Conservation (phyloP, 92 coral and sea anemone genomes). For the Heliopora coerulea region DNA sequence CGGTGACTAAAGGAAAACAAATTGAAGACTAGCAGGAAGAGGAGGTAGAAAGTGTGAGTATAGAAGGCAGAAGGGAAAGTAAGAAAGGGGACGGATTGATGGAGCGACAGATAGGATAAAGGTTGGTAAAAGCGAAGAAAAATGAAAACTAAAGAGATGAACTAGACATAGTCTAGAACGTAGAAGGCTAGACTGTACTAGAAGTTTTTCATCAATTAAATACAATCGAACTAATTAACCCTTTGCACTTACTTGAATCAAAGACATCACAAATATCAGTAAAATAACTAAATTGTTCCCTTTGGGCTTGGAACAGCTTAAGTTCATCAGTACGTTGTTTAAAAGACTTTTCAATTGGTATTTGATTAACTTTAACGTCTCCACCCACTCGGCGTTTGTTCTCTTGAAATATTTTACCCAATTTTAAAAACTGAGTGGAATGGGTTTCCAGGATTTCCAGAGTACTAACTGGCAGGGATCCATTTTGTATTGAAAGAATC, state of each 20-base stretch:
- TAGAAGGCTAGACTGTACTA: too few relatives aligned
- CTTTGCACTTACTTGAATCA: slow-evolving; percentile 3
- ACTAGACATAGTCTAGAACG: too few relatives aligned
- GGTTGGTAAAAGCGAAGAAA: too few relatives aligned
- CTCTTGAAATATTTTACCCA: slow-evolving; percentile 19
- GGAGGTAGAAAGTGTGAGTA: too few relatives aligned
- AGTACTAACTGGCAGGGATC: background rate
- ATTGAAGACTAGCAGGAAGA: too few relatives aligned
- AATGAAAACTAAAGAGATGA: too few relatives aligned
- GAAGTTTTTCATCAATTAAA: too few relatives aligned
- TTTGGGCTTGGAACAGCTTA: background rate
- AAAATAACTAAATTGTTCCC: slow-evolving; percentile 2
- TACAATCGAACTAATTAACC: too few relatives aligned
- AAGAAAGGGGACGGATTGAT: too few relatives aligned
- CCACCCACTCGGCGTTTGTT: background rate
- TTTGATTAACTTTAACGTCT: background rate
- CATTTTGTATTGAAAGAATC: slow-evolving; percentile 7
- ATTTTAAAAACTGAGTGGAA: slow-evolving; percentile 8
- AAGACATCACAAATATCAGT: background rate
- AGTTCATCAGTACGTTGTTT: background rate
- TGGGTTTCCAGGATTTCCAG: slow-evolving; percentile 10
- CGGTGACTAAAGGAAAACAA: too few relatives aligned
- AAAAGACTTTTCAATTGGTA: slow-evolving; percentile 2
- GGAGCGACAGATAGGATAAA: too few relatives aligned
- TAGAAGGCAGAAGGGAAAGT: too few relatives aligned